phyloP scores from a whole-genome alignment of 2,113 vertebrate genomes.

The Dicerorhinus sumatrensis region DNA sequence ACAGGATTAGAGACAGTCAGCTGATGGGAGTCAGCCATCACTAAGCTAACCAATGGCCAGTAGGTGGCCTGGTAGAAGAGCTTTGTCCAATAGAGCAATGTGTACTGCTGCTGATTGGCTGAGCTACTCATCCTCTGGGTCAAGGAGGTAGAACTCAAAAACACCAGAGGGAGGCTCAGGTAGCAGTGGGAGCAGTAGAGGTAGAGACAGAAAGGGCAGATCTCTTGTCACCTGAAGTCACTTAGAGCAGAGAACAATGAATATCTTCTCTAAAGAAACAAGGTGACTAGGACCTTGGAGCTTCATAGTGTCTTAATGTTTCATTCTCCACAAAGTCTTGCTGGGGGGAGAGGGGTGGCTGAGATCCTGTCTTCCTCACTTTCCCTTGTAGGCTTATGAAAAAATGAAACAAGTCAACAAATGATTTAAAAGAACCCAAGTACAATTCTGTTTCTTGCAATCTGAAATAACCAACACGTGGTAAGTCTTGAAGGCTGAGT shows the following conservation, averaged over 20 bases:
- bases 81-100: background rate
- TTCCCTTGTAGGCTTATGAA: background rate
- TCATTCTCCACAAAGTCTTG: background rate
- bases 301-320: background rate
- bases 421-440: background rate
- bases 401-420: background rate
- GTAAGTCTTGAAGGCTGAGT: background rate
- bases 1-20: background rate
- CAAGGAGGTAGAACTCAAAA: background rate
- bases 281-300: background rate
- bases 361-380: background rate
- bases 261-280: background rate
- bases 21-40: background rate
- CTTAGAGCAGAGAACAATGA: background rate
- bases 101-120: background rate
- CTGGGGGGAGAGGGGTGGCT: background rate
- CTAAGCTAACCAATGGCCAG: background rate
- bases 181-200: background rate
- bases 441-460: background rate
- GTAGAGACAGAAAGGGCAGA: background rate
- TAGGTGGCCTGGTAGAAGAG: background rate
- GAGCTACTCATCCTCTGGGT: background rate
- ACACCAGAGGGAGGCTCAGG: background rate
- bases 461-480: background rate
- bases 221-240: background rate